Evolutionary conservation across 2,797 vertebrate genomes (phyloP), one percentile per base, ranked within the genome.

Genomic region (Harpagifer antarcticus): DNA sequence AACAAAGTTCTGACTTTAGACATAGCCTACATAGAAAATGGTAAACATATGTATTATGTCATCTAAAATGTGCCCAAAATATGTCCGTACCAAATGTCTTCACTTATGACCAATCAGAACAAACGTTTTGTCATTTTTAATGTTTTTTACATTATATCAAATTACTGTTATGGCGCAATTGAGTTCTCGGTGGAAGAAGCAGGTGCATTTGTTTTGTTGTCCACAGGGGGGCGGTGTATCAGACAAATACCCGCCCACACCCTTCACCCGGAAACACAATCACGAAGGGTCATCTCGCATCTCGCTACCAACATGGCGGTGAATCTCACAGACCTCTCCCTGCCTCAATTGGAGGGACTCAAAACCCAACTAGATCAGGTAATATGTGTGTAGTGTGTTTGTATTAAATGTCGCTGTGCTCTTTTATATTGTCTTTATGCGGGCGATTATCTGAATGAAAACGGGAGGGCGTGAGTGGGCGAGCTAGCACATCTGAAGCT

Each of bases 351-450:
- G 57, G 97, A 99, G 90, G 94, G 96, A 76, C 92, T 99, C 49
- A 98, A 98, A 87, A 95, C 93, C 55, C 98, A 99, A 72, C 86
- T 99, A 37, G 98, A 98, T 27, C 97, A 98, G 96, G 98, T 97
- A 89, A 59, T 4, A 0, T 23, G 0, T 6, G 0, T 1, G 2
- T 1, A 0, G 12, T 13, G 1, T 4, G 0, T 20, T 0, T 5
- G n/a, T 72, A 42, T 40, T 0, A 0, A 7, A 0, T 9, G 7
- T 4, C 3, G 4, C 0, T 16, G 16, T 43, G 9, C 50, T 54
- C 0, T 14, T 14, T 12, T 0, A 11, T 15, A 6, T 43, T 0
- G 3, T 5, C 3, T 42, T 8, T 7, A 12, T 55, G 17, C 12
- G 2, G 19, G 2, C 7, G 16, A 4, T 7, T 2, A 15, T 42